A percentile compares a stretch with the other conserved stretches of the same genome.
Conservation (phyloP, 1,140 invertebrate genomes). For the Oppia nitens region DNA sequence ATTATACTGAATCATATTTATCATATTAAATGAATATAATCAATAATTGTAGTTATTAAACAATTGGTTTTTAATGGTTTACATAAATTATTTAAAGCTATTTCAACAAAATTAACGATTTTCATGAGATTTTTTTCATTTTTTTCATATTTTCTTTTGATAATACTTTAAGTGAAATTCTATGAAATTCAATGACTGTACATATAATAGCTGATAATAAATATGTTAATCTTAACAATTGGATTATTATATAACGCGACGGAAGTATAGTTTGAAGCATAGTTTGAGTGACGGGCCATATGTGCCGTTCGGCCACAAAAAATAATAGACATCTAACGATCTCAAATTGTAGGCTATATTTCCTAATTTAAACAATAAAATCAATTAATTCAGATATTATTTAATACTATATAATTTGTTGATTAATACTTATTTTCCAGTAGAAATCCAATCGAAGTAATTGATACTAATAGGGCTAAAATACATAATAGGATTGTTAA, state of each 20-base stretch:
- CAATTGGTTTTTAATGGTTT: too few species aligned
- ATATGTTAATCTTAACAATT: conserved; percentile 4
- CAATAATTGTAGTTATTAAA: too few species aligned
- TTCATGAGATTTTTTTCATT: too few species aligned
- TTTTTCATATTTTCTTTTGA: too few species aligned
- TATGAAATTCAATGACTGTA: conserved; percentile 1
- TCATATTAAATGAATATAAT: too few species aligned
- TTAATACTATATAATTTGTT: not conserved
- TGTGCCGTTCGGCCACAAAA: conserved; percentile 12
- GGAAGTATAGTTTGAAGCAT: not conserved
- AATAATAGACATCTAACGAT: conserved; percentile 17
- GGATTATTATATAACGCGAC: not conserved
- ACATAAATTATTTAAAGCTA: too few species aligned
- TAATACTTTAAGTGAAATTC: not conserved
- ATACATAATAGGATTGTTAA: conserved; percentile 10
- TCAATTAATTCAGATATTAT: not conserved
- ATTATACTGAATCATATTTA: too few species aligned
- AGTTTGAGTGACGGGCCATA: not conserved
- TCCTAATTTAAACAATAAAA: not conserved
- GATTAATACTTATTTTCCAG: conserved; percentile 15
- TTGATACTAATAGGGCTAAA: conserved; percentile 7
- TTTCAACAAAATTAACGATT: too few species aligned
- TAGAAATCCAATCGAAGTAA: conserved; percentile 15
- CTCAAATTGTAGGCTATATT: conserved; percentile 9
- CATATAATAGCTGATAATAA: conserved; percentile 10